phyloP scores from a whole-genome alignment of 2,797 vertebrate species.

The Cuniculus paca region DNA sequence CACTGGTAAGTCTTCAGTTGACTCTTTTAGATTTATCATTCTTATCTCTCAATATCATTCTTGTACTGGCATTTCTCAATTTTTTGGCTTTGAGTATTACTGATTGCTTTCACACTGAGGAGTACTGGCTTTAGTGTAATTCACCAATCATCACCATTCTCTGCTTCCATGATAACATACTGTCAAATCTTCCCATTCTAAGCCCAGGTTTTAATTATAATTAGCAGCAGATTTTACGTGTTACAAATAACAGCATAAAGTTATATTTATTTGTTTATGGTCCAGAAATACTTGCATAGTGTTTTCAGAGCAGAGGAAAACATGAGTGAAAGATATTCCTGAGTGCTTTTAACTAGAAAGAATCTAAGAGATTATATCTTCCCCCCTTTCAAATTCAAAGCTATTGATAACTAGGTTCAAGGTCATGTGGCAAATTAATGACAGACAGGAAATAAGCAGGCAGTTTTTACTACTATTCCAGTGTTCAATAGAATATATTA shows the following conservation, averaged over 20 bases:
- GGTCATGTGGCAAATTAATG: background rate
- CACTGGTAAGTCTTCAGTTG: background rate
- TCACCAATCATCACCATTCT: background rate
- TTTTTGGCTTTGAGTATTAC: background rate
- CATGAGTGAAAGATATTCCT: background rate
- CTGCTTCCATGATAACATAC: background rate
- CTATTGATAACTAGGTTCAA: background rate
- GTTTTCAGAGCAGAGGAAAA: background rate
- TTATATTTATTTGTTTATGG: background rate
- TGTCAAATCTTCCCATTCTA: background rate
- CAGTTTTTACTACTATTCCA: background rate
- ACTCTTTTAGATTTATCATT: background rate
- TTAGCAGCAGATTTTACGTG: background rate
- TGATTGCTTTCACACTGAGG: background rate
- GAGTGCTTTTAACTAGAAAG: background rate
- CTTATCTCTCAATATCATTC: no score
- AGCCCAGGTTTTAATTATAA: background rate
- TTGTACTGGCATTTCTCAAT: background rate
- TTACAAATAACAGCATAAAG: background rate
- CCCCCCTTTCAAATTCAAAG: background rate
- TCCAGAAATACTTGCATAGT: conserved; percentile 1
- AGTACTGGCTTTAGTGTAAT: background rate
- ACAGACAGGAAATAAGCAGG: background rate
- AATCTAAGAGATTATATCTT: background rate
- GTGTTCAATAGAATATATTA: background rate